These are phyloP conservation scores for Cardiocondyla obscurior DNA, from an alignment of 1,140 invertebrate genomes.

Conservation along the genomic window DNA sequence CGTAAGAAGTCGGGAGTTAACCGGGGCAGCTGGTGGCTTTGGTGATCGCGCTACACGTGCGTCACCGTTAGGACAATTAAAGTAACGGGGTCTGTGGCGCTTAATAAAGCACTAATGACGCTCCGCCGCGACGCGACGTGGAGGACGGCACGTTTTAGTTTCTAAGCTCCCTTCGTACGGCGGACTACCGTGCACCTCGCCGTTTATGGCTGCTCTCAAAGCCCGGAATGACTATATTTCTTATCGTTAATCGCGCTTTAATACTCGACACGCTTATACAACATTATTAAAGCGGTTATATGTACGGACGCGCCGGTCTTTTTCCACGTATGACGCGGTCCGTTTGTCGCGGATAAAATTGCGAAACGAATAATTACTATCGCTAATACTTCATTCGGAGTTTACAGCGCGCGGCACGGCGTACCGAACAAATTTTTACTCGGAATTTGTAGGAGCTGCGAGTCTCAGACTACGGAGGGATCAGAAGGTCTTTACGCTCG, in stretches of 20 bases:
- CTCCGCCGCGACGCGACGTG: not conserved
- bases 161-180: not conserved
- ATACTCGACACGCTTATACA: not conserved
- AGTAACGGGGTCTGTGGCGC: not conserved
- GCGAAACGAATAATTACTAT: not conserved
- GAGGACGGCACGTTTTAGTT: not conserved
- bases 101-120: slow-evolving; percentile 33
- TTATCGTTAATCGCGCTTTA: slow-evolving; percentile 12
- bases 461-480: slow-evolving; percentile 1
- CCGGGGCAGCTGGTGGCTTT: not conserved
- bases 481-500: slow-evolving; percentile 26
- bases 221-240: not conserved
- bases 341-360: not conserved
- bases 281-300: slow-evolving; percentile 10
- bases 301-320: not conserved
- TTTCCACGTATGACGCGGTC: not conserved
- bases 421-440: slow-evolving; percentile 20
- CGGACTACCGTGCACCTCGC: not conserved
- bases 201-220: slow-evolving; percentile 9
- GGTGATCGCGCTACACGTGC: not conserved
- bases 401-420: not conserved
- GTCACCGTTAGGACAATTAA: slow-evolving; percentile 30
- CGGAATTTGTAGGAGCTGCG: slow-evolving; percentile 17
- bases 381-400: not conserved
- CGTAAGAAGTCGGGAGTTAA: slow-evolving; percentile 46